phyloP scores from a whole-genome alignment of 2,888 invertebrate genomes.

The Nipponacmea schrenckii region DNA sequence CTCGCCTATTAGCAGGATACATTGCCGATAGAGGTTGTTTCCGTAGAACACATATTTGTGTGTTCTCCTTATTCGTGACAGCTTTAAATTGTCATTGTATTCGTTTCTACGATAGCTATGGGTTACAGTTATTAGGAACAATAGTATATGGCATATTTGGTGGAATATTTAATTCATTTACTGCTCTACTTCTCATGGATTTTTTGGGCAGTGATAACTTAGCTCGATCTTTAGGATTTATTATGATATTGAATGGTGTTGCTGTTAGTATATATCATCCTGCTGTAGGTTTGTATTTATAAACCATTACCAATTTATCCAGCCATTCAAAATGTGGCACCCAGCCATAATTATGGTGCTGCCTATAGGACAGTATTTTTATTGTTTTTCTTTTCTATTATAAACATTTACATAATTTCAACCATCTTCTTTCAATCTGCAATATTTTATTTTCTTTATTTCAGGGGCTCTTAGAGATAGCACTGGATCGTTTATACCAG shows the following conservation, averaged over 20 bases:
- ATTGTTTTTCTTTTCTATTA: no score
- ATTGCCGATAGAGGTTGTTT: conserved; percentile 25
- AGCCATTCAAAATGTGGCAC: no score
- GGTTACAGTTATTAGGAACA: conserved; percentile 32
- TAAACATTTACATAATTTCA: no score
- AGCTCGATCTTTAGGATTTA: conserved; percentile 37
- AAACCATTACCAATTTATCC: no score
- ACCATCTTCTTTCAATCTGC: no score
- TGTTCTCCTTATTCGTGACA: conserved; percentile 14
- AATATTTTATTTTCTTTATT: no score
- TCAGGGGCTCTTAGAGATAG: conserved; percentile 25
- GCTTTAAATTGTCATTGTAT: conserved; percentile 12
- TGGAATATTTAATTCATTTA: conserved; percentile 38
- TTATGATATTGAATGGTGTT: conserved; percentile 33
- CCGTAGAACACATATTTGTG: conserved; percentile 24
- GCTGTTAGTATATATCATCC: conserved; percentile 32
- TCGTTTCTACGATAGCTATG: conserved; percentile 30
- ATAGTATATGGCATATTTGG: conserved; percentile 40
- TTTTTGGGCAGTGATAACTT: conserved; percentile 43
- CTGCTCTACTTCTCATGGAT: conserved; percentile 41
- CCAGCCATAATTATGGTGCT: no score
- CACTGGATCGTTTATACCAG: conserved; percentile 21
- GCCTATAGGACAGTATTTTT: no score
- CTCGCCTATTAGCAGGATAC: conserved; percentile 21
- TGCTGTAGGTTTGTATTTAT: conserved; percentile 39